Percentiles rank a stretch among this genome's conserved stretches.
Evolutionary conservation across 2,113 vertebrate species (phyloP).

Genomic region (Grammomys dolichurus): DNA sequence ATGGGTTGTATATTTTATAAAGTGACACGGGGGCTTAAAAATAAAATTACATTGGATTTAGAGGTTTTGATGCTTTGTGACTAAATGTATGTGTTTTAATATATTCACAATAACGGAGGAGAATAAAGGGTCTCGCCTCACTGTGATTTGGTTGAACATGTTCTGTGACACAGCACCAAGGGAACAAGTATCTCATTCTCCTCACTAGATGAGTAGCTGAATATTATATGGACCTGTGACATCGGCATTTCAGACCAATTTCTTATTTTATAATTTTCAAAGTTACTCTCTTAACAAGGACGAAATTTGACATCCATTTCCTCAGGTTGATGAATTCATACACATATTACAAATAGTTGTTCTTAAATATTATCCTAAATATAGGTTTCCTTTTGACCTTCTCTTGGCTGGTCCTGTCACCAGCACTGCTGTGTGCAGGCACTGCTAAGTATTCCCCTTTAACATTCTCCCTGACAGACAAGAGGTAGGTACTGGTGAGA

Average conservation of each 20-base stretch:
- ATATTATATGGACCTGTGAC: not conserved
- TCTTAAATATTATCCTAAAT: conserved; percentile 1
- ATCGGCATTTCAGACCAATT: conserved; percentile 21
- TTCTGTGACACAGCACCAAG: not conserved
- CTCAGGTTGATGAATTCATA: not conserved
- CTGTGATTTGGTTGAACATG: not conserved
- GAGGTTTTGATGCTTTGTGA: not conserved
- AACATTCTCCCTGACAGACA: not conserved
- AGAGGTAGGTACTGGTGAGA: conserved; percentile 46
- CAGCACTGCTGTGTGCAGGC: not conserved
- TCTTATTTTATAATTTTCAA: conserved; percentile 41
- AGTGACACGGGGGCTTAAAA: not conserved
- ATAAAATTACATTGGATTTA: not conserved
- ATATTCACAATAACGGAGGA: not conserved
- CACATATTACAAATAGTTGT: not conserved
- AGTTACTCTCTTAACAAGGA: not conserved
- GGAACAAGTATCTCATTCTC: not conserved
- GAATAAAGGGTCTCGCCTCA: not conserved
- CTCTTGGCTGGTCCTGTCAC: not conserved
- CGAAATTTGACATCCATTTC: conserved; percentile 9
- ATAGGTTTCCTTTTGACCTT: not conserved
- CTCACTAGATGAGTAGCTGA: not conserved
- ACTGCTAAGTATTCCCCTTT: not conserved
- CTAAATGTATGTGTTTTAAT: not conserved
- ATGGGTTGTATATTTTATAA: not conserved